phyloP scores from a whole-genome alignment of 2,113 vertebrate species.

The Syngnathus scovelli region DNA sequence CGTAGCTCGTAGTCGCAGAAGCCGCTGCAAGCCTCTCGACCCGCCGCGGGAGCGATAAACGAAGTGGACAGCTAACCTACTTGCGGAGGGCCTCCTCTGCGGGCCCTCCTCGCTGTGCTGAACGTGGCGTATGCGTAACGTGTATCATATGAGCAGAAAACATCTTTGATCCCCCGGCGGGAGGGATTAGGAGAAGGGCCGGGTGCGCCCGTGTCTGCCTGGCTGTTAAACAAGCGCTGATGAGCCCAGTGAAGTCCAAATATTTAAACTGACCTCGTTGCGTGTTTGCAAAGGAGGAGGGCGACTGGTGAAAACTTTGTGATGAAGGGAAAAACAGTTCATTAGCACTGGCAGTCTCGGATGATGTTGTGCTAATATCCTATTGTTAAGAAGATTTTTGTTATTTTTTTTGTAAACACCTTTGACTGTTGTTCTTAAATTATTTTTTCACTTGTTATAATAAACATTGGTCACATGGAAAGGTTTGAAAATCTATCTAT shows the following conservation, averaged over 20 bases:
- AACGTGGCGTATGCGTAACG: constrained; percentile 52
- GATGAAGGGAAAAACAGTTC: neutral
- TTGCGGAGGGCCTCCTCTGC: constrained; percentile 37
- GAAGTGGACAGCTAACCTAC: constrained; percentile 56
- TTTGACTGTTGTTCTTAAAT: too few relatives aligned
- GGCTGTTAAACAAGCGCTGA: constrained; percentile 14
- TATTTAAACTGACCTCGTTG: constrained; percentile 3
- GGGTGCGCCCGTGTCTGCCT: constrained; percentile 31
- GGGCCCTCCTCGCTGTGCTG: constrained; percentile 44
- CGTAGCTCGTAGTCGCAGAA: constrained; percentile 32
- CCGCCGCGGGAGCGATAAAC: constrained; percentile 48
- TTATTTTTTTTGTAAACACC: too few relatives aligned
- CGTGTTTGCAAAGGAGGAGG: neutral
- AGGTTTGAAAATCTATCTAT: too few relatives aligned
- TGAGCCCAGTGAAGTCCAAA: constrained; percentile 5
- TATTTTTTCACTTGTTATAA: too few relatives aligned
- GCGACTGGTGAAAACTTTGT: neutral
- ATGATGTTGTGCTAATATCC: neutral
- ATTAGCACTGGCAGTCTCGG: neutral
- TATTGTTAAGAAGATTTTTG: neutral
- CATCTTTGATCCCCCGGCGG: constrained; percentile 51
- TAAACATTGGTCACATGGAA: too few relatives aligned
- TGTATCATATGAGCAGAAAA: constrained; percentile 63
- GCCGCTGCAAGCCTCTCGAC: constrained; percentile 36
- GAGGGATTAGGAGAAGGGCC: constrained; percentile 50